Evolutionary conservation across 2,888 invertebrate genomes (phyloP), one percentile per base, ranked within the genome.

Genomic region (Drosophila mimetica): DNA sequence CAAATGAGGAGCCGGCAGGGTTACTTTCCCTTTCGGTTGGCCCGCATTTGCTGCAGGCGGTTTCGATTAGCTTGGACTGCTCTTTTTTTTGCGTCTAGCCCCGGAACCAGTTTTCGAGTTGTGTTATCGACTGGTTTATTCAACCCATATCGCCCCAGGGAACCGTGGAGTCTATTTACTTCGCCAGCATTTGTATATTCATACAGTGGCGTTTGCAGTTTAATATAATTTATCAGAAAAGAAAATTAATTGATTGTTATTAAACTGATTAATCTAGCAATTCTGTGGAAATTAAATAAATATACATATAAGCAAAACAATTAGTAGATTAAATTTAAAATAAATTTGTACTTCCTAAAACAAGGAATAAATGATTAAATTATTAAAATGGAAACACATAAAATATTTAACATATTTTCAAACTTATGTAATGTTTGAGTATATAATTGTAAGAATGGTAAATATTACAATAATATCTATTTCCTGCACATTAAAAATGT

Each of bases 11-110:
- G 30, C 46, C n/a, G 36, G 22, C 50, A 28, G 46, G 22, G n/a
- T 59, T 37, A 75, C 86, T 82, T 82, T 86, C 82, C 61, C 86
- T 73, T 66, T 60, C 50, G 41, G 55, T 51, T 64, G 51, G 58
- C 61, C 51, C 47, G 37, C 47, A 41, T 25, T 57, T 59, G 34
- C 48, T 47, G 37, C 50, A 59, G 41, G 41, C 51, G 9, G 44
- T 50, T 63, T 55, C 16, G 47, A 16, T 34, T 34, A 9, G 8
- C 6, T 28, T 51, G 25, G 50, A 51, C 41, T 42, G 50, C 16
- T 44, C 46, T 61, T 48, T 46, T 52, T 34, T 25, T 48, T 59
- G 42, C 46, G 52, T 74, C 70, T 76, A 63, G 76, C 48, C 63
- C 48, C n/a, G 39, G 30, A 85, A 85, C 81, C 81, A 30, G 81